Conservation (phyloP, 2,888 invertebrate genomes). For the Gari tellinella region DNA sequence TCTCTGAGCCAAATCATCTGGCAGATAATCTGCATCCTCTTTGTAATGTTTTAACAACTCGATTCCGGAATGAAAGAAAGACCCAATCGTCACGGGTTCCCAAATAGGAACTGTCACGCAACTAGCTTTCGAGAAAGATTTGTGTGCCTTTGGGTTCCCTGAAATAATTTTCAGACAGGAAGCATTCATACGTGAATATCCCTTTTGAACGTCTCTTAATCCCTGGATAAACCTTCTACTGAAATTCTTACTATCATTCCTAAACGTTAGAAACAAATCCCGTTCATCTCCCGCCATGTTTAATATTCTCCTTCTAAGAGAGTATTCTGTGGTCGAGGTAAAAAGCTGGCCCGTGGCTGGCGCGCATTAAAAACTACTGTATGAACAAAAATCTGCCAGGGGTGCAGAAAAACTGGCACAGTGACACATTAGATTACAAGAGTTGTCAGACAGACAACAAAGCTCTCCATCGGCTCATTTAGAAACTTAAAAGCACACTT, state of each 20-base stretch:
- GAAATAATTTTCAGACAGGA: slow-evolving; percentile 3
- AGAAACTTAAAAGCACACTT: too few species aligned
- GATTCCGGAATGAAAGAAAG: slow-evolving; percentile 6
- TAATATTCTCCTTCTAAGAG: neutral
- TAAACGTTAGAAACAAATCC: slow-evolving; percentile 2
- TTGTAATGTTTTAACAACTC: slow-evolving; percentile 2
- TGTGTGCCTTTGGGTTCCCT: slow-evolving; percentile 2
- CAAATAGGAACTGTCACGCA: slow-evolving; percentile 5
- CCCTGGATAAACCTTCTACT: neutral
- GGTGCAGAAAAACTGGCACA: too few species aligned
- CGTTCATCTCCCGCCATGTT: slow-evolving; percentile 2
- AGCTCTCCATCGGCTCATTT: too few species aligned
- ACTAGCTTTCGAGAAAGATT: slow-evolving; percentile 5
- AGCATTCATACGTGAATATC: slow-evolving; percentile 5
- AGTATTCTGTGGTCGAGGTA: too few species aligned
- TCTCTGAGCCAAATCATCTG: slow-evolving; percentile 3
- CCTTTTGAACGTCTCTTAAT: slow-evolving; percentile 4
- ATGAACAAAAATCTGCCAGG: too few species aligned
- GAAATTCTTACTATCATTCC: slow-evolving; percentile 2
- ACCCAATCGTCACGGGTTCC: slow-evolving; percentile 3
- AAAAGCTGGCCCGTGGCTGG: too few species aligned
- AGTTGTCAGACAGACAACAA: too few species aligned
- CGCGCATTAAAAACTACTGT: too few species aligned
- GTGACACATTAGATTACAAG: too few species aligned
- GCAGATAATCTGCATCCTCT: neutral